phyloP scores from a whole-genome alignment of 2,797 vertebrate genomes.

The Linurgus olivaceus region DNA sequence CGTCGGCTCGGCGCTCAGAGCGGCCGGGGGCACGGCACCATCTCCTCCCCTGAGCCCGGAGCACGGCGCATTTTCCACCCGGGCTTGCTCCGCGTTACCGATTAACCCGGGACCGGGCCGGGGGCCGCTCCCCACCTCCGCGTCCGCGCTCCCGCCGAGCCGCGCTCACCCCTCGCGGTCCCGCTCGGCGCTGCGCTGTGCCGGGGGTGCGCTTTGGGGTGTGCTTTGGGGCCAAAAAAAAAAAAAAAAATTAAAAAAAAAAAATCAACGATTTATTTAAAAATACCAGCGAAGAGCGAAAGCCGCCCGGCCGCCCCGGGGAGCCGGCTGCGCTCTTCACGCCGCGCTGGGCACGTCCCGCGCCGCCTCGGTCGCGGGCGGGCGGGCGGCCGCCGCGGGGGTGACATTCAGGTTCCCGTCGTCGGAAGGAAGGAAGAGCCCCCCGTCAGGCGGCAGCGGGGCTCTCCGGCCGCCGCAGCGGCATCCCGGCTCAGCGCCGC shows the following conservation, averaged over 20 bases:
- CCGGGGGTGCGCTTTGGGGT: not conserved
- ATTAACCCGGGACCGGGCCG: not conserved
- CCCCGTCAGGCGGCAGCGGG: constrained; percentile 62
- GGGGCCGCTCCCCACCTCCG: not conserved
- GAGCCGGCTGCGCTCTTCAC: not conserved
- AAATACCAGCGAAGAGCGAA: not conserved
- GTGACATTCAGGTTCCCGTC: constrained; percentile 76
- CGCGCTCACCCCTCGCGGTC: not conserved
- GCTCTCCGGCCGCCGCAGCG: constrained; percentile 54
- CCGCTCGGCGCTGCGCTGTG: not conserved
- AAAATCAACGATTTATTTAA: not conserved
- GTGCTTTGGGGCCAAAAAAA: not conserved
- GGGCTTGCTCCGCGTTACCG: constrained; percentile 46
- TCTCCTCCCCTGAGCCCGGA: not conserved
- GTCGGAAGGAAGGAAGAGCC: constrained; percentile 75
- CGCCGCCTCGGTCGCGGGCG: constrained; percentile 35
- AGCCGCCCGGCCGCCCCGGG: not conserved
- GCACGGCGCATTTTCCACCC: constrained; percentile 13
- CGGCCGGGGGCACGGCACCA: constrained; percentile 9
- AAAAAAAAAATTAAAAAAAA: not conserved
- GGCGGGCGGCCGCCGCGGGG: constrained; percentile 51
- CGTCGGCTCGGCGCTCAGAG: not conserved
- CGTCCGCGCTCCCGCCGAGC: not conserved
- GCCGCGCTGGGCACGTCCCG: not conserved
- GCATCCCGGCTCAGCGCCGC: constrained; percentile 64